phyloP scores from a whole-genome alignment of 2,113 vertebrate genomes.

The Takifugu flavidus region DNA sequence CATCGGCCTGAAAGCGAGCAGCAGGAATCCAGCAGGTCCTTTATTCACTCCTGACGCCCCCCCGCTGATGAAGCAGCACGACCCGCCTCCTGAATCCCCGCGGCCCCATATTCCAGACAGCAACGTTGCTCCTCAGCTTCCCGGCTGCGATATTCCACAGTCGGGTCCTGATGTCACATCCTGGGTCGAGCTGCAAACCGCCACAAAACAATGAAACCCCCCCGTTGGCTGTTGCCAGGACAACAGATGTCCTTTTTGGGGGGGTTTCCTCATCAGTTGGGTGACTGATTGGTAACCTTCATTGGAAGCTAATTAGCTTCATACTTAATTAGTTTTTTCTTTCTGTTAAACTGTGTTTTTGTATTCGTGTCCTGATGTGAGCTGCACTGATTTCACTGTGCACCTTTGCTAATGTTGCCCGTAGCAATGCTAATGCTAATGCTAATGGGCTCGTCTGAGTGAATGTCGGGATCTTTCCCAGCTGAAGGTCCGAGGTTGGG shows the following conservation, averaged over 20 bases:
- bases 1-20: background rate
- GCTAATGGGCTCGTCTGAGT: too few species aligned
- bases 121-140: slow-evolving; percentile 6
- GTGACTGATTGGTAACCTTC: too few species aligned
- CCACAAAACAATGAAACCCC: slow-evolving; percentile 8
- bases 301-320: too few species aligned
- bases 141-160: slow-evolving; percentile 17
- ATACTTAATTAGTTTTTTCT: too few species aligned
- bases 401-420: too few species aligned
- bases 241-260: too few species aligned
- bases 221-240: slow-evolving; percentile 11
- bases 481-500: background rate
- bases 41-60: slow-evolving; percentile 3
- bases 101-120: slow-evolving; percentile 26
- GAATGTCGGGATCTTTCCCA: background rate
- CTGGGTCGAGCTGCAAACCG: slow-evolving; percentile 25
- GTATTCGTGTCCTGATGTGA: too few species aligned
- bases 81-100: slow-evolving; percentile 32
- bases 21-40: background rate
- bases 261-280: too few species aligned
- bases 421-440: too few species aligned
- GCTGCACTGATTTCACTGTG: too few species aligned
- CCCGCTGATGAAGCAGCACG: slow-evolving; percentile 2
- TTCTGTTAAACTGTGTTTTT: too few species aligned
- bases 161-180: slow-evolving; percentile 23